Conservation (phyloP, 2,797 vertebrate species). For the Petrocephalus schoutedeni region DNA sequence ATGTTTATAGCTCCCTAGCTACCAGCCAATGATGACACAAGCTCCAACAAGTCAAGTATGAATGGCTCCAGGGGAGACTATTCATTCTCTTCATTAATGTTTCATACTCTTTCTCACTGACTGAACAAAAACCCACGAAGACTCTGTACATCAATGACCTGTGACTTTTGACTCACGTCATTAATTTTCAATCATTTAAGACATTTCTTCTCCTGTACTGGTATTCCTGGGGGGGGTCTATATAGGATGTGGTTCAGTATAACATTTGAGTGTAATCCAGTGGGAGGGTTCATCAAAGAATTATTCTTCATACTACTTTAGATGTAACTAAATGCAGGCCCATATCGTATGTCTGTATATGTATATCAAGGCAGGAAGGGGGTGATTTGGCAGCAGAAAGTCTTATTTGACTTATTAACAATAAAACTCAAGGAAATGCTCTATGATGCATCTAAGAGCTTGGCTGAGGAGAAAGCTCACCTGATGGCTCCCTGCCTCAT, state of each 20-base stretch:
- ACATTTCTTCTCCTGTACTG: background rate
- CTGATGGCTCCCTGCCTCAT: background rate
- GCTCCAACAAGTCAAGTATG: background rate
- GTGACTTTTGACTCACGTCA: conserved; percentile 4
- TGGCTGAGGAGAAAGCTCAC: background rate
- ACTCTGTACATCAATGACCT: background rate
- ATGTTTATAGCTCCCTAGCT: background rate
- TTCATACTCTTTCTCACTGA: background rate
- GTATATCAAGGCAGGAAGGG: background rate
- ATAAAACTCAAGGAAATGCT: background rate
- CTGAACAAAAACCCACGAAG: background rate
- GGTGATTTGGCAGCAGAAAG: background rate
- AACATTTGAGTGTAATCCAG: background rate
- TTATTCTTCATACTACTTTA: background rate
- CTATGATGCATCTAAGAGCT: background rate
- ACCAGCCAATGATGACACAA: background rate
- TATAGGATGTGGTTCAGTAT: background rate
- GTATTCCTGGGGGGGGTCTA: background rate
- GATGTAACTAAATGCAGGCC: background rate
- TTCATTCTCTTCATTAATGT: background rate
- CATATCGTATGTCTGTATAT: background rate
- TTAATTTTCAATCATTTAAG: conserved; percentile 8
- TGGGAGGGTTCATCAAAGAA: background rate
- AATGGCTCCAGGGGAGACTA: background rate
- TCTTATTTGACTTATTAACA: background rate